phyloP scores from a whole-genome alignment of 2,888 invertebrate species.

The Campoplex nolae region DNA sequence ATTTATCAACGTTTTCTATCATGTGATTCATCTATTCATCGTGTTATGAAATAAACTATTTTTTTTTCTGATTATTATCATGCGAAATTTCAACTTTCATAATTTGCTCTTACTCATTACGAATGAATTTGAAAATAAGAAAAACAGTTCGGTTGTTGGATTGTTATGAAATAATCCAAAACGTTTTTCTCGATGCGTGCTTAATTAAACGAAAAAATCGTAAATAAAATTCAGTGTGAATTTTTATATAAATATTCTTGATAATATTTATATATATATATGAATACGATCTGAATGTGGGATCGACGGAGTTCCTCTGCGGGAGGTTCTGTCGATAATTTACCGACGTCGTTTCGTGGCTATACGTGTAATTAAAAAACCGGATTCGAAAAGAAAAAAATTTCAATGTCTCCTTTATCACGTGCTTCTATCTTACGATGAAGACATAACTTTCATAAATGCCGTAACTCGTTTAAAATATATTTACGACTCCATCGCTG shows the following conservation, averaged over 20 bases:
- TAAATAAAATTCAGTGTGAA: background rate
- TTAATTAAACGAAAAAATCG: background rate
- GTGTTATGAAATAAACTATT: background rate
- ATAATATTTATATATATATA: background rate
- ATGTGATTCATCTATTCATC: background rate
- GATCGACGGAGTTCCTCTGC: background rate
- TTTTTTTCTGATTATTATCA: background rate
- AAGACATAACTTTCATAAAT: background rate
- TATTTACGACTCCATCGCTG: background rate
- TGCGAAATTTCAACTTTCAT: background rate
- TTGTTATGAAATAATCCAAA: background rate
- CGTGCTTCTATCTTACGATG: background rate
- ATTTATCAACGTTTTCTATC: background rate
- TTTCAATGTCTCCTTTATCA: background rate
- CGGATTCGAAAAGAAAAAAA: background rate
- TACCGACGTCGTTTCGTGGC: background rate
- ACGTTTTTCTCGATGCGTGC: background rate
- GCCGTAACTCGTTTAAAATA: background rate
- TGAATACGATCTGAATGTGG: background rate
- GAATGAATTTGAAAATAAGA: no score
- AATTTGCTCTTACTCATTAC: background rate
- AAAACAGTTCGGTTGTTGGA: background rate
- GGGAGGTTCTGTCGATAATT: background rate
- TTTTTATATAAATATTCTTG: background rate
- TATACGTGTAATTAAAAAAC: background rate